A percentile compares a stretch with the other conserved stretches of the same genome.
Conservation (phyloP, 2,113 vertebrate species). For the Larimichthys polyactis region DNA sequence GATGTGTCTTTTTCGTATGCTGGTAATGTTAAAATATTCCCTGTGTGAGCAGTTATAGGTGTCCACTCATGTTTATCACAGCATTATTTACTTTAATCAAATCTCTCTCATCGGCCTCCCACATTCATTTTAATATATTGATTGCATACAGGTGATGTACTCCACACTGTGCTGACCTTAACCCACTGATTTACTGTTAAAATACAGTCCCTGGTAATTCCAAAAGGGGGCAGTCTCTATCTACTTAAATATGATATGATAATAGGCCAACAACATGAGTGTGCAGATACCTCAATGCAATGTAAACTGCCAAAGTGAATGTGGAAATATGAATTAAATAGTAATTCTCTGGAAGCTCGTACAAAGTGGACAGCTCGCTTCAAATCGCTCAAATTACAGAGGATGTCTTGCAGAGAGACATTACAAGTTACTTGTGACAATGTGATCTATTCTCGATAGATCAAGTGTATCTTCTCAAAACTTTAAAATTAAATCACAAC, state of each 20-base stretch:
- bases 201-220: conserved; percentile 31
- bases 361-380: background rate
- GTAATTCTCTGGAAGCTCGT: background rate
- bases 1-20: too few species aligned
- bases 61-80: conserved; percentile 27
- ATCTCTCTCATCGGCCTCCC: conserved; percentile 44
- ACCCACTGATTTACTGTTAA: conserved; percentile 6
- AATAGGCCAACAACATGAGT: background rate
- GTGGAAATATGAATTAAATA: background rate
- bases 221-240: conserved; percentile 56
- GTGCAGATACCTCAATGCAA: background rate
- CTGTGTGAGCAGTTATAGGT: conserved; percentile 4
- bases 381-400: background rate
- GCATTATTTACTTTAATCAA: conserved; percentile 47
- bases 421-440: too few species aligned
- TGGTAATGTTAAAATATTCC: background rate
- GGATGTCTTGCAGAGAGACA: background rate
- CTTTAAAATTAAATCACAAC: too few species aligned
- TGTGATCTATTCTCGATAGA: too few species aligned
- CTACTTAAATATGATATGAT: background rate
- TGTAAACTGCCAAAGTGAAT: background rate
- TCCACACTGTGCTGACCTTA: conserved; percentile 49
- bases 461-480: too few species aligned
- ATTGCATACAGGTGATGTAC: conserved; percentile 59
- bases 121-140: conserved; percentile 65